These are phyloP conservation scores for Merops nubicus DNA, from an alignment of 2,113 vertebrate species.

Conservation along the genomic window DNA sequence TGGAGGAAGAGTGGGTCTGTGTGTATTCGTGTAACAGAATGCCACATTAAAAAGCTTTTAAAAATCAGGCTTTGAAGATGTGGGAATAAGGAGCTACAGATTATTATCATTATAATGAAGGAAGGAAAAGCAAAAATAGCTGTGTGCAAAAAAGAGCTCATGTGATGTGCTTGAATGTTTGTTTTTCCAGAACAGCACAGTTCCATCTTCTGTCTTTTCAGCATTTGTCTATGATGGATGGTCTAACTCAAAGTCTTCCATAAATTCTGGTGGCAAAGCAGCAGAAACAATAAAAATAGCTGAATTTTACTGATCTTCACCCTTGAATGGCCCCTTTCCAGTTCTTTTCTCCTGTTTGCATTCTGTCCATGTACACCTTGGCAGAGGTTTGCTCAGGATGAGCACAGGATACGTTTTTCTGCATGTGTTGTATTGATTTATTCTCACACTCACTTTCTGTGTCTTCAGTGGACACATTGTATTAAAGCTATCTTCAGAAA, in stretches of 20 bases:
- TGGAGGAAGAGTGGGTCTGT: not conserved
- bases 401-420: not conserved
- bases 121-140: not conserved
- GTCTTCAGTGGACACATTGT: not conserved
- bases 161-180: not conserved
- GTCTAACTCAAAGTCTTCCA: not conserved
- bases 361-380: not conserved
- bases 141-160: not conserved
- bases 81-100: not conserved
- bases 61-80: not conserved
- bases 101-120: not conserved
- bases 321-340: not conserved
- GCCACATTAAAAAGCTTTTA: not conserved
- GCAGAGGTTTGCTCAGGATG: not conserved
- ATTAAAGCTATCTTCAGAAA: not conserved
- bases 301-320: slow-evolving; percentile 2
- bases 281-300: not conserved
- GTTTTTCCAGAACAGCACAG: not conserved
- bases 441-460: not conserved
- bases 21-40: not conserved
- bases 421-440: not conserved
- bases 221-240: not conserved
- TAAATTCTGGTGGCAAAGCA: not conserved
- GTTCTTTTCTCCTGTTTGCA: not conserved
- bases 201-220: not conserved